Evolutionary conservation across 2,113 vertebrate genomes (phyloP), one percentile per base, ranked within the genome.

Genomic region (Gnathonemus echidnorhynchus): DNA sequence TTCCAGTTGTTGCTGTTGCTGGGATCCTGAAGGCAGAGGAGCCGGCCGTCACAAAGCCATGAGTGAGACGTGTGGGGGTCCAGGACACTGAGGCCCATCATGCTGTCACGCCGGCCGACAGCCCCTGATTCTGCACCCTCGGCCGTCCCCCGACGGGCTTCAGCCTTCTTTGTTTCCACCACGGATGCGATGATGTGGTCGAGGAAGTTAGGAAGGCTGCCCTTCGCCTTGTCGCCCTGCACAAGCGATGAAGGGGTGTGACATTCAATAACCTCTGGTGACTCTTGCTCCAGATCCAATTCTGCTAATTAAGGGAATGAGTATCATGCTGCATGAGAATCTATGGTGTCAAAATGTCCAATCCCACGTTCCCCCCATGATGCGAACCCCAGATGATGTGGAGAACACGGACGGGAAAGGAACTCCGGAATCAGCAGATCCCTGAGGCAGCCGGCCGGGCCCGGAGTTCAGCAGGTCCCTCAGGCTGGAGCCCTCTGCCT

Each of bases 1-100:
- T 99, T 99, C 98, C 98, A 99, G 94, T 99, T 99, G 95, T 99
- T 99, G 95, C 96, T 94, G 95, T 99, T 99, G 94, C 98, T 97
- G 89, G 98, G 98, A 93, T 99, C 98, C 92, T 99, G 98, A 91
- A 99, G 96, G 95, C 98, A 99, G 90, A 99, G 97, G 35, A 99
- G 97, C 90, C 98, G 96, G 53, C 98, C 98, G 86, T 99, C 98
- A 92, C 98, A 99, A 21, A 99, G 97, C 98, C 98, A 99, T 42
- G 98, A 97, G 93, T 99, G 98, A 70, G 98, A 99, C 86, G 98
- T 99, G 92, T 99, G 97, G 89, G 98, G 98, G 91, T 99, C 98
- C 84, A 99, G 95, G 74, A 99, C 98, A 86, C 98, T 98, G 86
- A 99, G 95, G 52, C 98, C 98, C 97, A 99, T 99, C 74, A 98